phyloP scores from a whole-genome alignment of 2,888 invertebrate genomes.

The Acanthococcus lagerstroemiae region DNA sequence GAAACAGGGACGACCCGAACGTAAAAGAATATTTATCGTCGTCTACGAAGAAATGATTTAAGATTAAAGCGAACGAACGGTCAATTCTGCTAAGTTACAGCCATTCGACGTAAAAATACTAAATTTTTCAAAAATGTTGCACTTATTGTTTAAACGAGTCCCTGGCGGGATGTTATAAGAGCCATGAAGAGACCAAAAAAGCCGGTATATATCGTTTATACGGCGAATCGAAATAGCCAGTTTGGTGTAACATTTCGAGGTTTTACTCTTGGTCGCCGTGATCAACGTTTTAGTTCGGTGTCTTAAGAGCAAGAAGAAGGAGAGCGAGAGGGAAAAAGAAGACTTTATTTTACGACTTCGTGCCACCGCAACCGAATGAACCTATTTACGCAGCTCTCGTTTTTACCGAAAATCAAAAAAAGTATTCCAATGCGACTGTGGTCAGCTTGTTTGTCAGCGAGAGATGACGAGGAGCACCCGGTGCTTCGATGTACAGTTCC shows the following conservation, averaged over 20 bases:
- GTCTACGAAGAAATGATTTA: neutral
- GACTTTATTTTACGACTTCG: conserved; percentile 8
- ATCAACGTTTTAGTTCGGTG: too few relatives aligned
- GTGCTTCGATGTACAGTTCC: neutral
- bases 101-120: neutral
- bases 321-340: neutral
- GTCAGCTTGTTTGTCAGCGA: neutral
- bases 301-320: neutral
- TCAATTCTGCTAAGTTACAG: neutral
- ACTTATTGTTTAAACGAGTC: conserved; percentile 4
- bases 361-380: neutral
- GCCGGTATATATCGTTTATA: neutral
- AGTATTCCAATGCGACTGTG: neutral
- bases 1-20: neutral
- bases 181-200: neutral
- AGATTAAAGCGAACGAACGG: neutral
- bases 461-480: neutral
- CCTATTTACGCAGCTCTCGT: neutral
- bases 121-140: conserved; percentile 7
- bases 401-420: neutral
- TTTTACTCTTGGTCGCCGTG: neutral
- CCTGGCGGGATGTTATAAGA: neutral
- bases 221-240: neutral
- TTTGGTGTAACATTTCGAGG: neutral
- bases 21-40: neutral